These are phyloP conservation scores for Dipodomys ordii DNA, from an alignment of 2,113 vertebrate genomes.

Conservation along the genomic window DNA sequence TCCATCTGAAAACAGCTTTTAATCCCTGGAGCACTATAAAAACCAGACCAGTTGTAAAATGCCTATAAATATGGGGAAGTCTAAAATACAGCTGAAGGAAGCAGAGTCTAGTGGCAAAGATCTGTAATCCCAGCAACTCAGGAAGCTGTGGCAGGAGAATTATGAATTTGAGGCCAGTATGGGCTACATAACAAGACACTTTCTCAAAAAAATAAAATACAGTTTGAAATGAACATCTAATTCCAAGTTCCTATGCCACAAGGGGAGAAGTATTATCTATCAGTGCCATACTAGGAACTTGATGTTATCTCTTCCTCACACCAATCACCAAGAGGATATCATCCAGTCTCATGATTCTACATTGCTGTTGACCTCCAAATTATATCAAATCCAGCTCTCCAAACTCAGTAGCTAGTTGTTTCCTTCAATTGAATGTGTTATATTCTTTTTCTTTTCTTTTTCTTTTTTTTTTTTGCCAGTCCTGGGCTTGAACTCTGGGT, in stretches of 20 bases:
- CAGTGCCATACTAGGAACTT: neutral
- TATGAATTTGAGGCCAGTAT: neutral
- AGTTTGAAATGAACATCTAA: neutral
- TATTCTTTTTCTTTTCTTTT: too few species aligned
- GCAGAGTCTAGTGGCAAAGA: too few species aligned
- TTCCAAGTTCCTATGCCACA: neutral
- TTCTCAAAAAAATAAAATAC: neutral
- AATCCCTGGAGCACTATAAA: constrained; percentile 67
- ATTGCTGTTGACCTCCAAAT: neutral
- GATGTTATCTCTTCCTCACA: neutral
- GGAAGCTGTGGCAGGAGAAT: neutral
- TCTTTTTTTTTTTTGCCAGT: too few species aligned
- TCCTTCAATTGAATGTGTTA: neutral
- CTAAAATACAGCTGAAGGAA: neutral
- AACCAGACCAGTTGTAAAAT: constrained; percentile 74
- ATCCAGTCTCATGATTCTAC: neutral
- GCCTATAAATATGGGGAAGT: constrained; percentile 48
- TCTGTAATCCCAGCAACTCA: neutral
- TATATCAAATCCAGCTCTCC: neutral
- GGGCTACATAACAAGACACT: neutral
- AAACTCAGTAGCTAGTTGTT: neutral
- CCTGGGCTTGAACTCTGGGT: too few species aligned
- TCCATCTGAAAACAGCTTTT: constrained; percentile 52
- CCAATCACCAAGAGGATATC: neutral
- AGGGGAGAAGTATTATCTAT: neutral